Evolutionary conservation across 2,797 vertebrate genomes (phyloP), one percentile per base, ranked within the genome.

Genomic region (Halcyon smyrnensis): DNA sequence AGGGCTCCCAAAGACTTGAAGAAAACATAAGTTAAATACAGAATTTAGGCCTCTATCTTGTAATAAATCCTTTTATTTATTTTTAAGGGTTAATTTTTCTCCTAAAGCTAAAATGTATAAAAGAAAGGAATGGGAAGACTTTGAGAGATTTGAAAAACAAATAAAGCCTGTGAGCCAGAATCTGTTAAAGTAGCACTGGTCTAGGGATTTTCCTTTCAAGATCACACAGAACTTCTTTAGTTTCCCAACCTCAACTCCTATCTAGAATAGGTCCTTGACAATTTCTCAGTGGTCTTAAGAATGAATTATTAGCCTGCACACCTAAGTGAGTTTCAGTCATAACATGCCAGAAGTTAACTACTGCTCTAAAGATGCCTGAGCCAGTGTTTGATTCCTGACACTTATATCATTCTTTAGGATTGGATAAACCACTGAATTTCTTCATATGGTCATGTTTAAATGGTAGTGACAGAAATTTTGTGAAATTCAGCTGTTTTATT

Each of bases 31-130:
- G 4, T n/a, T 68, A 46, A 3, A 1, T 65, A 54, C 5, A 78
- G 43, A 41, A 54, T 24, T 59, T 51, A 79, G 23, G 2, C 3
- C 15, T 86, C 19, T 57, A 4, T 65, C 24, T 56, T 48, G 30
- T 45, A 70, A 51, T 50, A 88, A 81, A 63, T n/a, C 11, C n/a
- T 76, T 57, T 57, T 56, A 53, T 75, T 87, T 54, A 50, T 69
- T 73, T 89, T 59, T n/a, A 90, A 81, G 83, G 17, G 56, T 93
- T 93, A 76, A 70, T 50, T 76, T 88, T 82, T 65, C 7, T 91
- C 70, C 41, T 78, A 68, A 68, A 89, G 12, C 7, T 75, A 70
- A 75, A 82, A 57, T 75, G 81, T 57, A n/a, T 68, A 34, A 85
- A 89, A 67, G 15, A 73, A 91, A 74, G 3, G 6, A 87, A 59